Base-by-base conservation (phyloP, 1,140 invertebrate genomes). In the Zaprionus africanus region DNA sequence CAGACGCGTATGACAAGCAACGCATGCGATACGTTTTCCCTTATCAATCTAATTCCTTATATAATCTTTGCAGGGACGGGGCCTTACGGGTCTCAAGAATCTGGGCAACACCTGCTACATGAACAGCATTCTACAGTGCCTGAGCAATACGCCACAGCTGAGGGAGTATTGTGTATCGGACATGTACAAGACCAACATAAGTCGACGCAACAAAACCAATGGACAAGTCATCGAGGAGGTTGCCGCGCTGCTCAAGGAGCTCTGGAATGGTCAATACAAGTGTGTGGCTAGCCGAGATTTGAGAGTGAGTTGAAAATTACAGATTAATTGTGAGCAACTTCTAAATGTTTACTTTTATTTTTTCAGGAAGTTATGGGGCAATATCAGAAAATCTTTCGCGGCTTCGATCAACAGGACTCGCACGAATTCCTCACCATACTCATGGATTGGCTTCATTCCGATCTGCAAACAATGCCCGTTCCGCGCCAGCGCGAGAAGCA, bases 41-140 rank as follows among this genome's bases (percentile, higher is more conserved):
- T 9, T 46, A 46, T 46, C n/a, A 17, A 0, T 11, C n/a, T 17
- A 19, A 17, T 46, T 6, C n/a, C n/a, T 17, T 46, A 17, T 46
- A 17, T 46, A 46, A 46, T 46, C 41, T 46, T 93, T 94, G 81
- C 84, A 96, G 97, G 93, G 94, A 93, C 93, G 96, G 88, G 95
- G 97, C 6, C 93, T 97, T 13, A 96, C 97, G 24, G 98, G 98
- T 6, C 93, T 99, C 5, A 96, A 96, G 82, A 98, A 99, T 93
- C 93, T 98, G 11, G 97, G 97, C 5, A 99, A 99, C 92, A 99
- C 98, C 5, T 99, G 98, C 93, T 99, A 99, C 86, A 98, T 99
- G 97, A 99, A 99, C 94, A 98, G 98, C 24, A 99, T 98, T 28
- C 95, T 99, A 43, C 98, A 99, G 92, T 99, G 98, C 84, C 93